These are phyloP conservation scores for Pleuronectes platessa DNA, from an alignment of 2,113 vertebrate species.

Conservation along the genomic window DNA sequence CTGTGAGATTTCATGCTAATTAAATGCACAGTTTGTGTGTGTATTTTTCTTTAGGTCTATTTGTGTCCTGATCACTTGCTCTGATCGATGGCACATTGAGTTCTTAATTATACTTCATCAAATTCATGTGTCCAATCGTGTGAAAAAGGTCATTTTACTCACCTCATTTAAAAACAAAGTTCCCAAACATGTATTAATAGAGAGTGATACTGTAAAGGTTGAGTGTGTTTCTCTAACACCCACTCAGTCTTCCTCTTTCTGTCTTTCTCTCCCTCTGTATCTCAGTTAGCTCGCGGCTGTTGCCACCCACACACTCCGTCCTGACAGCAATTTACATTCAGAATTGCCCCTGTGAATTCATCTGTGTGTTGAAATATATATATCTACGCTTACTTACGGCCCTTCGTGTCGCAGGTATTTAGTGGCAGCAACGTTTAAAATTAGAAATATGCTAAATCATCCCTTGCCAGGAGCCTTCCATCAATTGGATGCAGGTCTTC, in stretches of 20 bases:
- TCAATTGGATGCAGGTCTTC: slow-evolving; percentile 8
- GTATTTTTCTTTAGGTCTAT: no score
- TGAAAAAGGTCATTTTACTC: slow-evolving; percentile 17
- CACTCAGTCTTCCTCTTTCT: slow-evolving; percentile 75
- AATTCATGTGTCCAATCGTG: not conserved
- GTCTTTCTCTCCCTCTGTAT: slow-evolving; percentile 72
- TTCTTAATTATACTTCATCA: not conserved
- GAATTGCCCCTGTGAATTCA: slow-evolving; percentile 68
- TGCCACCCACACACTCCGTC: slow-evolving; percentile 81
- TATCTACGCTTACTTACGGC: slow-evolving; percentile 49
- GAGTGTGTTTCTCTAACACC: slow-evolving; percentile 74
- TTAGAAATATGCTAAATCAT: slow-evolving; percentile 15
- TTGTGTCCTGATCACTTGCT: no score
- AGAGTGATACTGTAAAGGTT: slow-evolving; percentile 66
- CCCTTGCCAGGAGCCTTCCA: slow-evolving; percentile 9
- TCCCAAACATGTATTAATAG: slow-evolving; percentile 61
- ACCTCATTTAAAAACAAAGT: slow-evolving; percentile 31
- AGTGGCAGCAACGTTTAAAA: slow-evolving; percentile 12
- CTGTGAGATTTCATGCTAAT: slow-evolving; percentile 1
- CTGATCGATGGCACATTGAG: not conserved
- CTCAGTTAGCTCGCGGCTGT: slow-evolving; percentile 81
- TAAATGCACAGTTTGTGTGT: not conserved
- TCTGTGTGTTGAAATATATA: slow-evolving; percentile 52
- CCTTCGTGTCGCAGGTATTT: slow-evolving; percentile 33
- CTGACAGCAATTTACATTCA: slow-evolving; percentile 83